Evolutionary conservation across 2,113 vertebrate genomes (phyloP).

Genomic region (Struthidea cinerea): DNA sequence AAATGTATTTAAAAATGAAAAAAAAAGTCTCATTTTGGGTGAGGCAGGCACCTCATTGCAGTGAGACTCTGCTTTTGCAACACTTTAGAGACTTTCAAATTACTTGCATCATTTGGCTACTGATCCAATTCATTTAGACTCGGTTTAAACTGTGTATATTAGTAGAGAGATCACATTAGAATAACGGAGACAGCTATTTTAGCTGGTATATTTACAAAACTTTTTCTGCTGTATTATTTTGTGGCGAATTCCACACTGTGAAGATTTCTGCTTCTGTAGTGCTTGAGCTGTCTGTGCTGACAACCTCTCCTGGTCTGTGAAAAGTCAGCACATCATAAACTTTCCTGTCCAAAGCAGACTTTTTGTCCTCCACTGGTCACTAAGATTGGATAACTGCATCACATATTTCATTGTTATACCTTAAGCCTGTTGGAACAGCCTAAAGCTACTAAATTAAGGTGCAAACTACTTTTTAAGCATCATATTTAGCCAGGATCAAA

Average conservation of each 20-base stretch:
- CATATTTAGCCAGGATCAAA: neutral
- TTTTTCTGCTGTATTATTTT: neutral
- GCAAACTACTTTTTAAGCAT: neutral
- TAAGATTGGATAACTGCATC: neutral
- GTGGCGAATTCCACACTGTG: neutral
- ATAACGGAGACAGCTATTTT: neutral
- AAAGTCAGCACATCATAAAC: neutral
- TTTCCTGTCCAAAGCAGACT: neutral
- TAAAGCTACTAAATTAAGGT: neutral
- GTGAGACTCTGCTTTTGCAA: neutral
- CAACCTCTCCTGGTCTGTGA: neutral
- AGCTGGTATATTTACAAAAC: neutral
- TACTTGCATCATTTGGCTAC: neutral
- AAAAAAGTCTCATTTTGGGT: neutral
- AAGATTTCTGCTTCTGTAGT: neutral
- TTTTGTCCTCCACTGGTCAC: neutral
- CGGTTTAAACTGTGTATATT: neutral
- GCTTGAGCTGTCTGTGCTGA: neutral
- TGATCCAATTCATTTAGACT: neutral
- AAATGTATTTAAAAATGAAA: neutral
- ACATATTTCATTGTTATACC: neutral
- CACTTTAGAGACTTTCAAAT: neutral
- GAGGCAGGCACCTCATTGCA: neutral
- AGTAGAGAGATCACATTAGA: neutral
- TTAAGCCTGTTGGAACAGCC: neutral